Base-by-base conservation (phyloP, 2,888 invertebrate genomes). In the Phyllotreta striolata region DNA sequence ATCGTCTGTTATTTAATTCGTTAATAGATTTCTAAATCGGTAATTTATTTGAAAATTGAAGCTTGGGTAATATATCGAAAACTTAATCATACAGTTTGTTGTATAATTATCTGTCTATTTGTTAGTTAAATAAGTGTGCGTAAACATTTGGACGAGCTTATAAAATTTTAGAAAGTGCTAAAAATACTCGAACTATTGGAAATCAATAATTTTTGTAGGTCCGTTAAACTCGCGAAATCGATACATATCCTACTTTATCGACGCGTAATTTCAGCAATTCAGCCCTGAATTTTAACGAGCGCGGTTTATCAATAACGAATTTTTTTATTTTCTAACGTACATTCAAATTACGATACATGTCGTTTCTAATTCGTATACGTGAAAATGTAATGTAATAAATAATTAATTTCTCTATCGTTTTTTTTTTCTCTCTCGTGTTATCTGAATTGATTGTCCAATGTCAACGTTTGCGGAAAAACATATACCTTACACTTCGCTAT, bases 331-430 rank as follows among this genome's bases (percentile, higher is more conserved):
- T 44, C 10, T 6, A 44, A 44, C 44, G 44, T 44, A 44, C 10
- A 41, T 44, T 44, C 10, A 44, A 44, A 44, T 44, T 44, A 44
- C 14, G 14, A 44, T 7, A 12, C 6, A 14, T 10, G 6, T 9
- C 10, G 44, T 44, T 44, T 14, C 44, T 44, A 44, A 44, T 44
- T 44, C 44, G 43, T 43, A 41, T 3, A 44, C 44, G 44, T 44
- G 44, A 44, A 44, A 44, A 44, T 12, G 12, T 44, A 44, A 44
- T 12, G 12, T 44, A 14, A 44, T 44, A 44, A 8, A 44, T 44
- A 44, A 13, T 44, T 44, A 8, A 44, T 44, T 44, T 44, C 44
- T 6, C 10, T 44, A 44, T 44, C 44, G 12, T n/a, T 44, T 44
- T 44, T 43, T 44, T 44, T 44, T 44, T 44, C 10, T 44, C 14